phyloP scores from a whole-genome alignment of 2,113 vertebrate species.

The Campylomormyrus numenius region DNA sequence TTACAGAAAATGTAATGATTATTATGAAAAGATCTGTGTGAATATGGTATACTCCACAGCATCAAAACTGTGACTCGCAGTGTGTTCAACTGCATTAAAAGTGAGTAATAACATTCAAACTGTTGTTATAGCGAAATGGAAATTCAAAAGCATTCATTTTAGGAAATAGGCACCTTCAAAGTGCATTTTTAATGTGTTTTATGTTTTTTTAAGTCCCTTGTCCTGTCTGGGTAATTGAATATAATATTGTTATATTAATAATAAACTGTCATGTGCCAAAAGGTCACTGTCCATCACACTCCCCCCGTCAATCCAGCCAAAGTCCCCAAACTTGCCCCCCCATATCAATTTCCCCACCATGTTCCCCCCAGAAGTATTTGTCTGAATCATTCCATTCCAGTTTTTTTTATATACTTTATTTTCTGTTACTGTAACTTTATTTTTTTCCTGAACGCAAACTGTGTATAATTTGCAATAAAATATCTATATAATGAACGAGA shows the following conservation, averaged over 20 bases:
- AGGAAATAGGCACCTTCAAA: constrained; percentile 67
- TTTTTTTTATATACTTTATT: constrained; percentile 37
- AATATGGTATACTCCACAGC: constrained; percentile 12
- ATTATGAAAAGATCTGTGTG: neutral
- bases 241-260: constrained; percentile 65
- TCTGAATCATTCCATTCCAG: constrained; percentile 43
- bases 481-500: constrained; percentile 40
- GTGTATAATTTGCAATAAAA: constrained; percentile 83
- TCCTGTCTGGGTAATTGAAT: constrained; percentile 47
- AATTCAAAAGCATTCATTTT: constrained; percentile 64
- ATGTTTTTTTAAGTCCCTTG: constrained; percentile 44
- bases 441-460: constrained; percentile 88
- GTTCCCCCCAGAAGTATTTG: constrained; percentile 38
- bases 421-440: constrained; percentile 71
- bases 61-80: constrained; percentile 68
- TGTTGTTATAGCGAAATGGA: constrained; percentile 72
- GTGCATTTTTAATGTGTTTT: constrained; percentile 65
- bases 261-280: constrained; percentile 63
- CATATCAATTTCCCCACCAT: constrained; percentile 22
- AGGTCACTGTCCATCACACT: constrained; percentile 54
- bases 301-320: constrained; percentile 41
- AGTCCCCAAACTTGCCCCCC: neutral
- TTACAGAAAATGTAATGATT: constrained; percentile 35
- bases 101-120: constrained; percentile 68
- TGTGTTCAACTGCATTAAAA: constrained; percentile 54